Evolutionary conservation across 2,888 invertebrate species (phyloP).

Genomic region (Tenodera sinensis): DNA sequence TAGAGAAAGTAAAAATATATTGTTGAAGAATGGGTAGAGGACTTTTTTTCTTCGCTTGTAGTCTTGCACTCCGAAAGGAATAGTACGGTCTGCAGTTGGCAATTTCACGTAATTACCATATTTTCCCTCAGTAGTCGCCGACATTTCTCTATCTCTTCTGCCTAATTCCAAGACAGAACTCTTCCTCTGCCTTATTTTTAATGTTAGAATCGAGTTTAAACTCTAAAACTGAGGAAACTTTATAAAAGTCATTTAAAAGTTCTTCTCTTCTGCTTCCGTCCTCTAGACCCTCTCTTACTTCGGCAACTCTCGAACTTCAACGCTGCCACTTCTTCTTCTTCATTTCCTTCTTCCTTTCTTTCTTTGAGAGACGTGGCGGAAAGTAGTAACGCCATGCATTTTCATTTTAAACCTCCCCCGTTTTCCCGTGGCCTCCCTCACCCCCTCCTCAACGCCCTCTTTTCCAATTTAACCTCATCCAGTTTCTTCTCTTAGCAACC

Average conservation of each 20-base stretch:
- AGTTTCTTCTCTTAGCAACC: neutral
- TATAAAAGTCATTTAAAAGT: constrained; percentile 26
- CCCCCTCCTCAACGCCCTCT: constrained; percentile 2
- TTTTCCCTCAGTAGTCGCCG: neutral
- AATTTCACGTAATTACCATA: neutral
- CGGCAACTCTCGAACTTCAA: constrained; percentile 21
- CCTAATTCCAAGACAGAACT: constrained; percentile 3
- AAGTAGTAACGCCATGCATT: constrained; percentile 4
- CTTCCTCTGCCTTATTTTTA: constrained; percentile 18
- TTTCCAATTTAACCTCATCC: constrained; percentile 10
- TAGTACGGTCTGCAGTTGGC: neutral
- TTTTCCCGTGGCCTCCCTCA: neutral
- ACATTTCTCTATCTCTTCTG: neutral
- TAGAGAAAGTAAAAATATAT: too few relatives aligned
- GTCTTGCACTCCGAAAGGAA: too few relatives aligned
- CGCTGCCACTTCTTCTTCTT: constrained; percentile 25
- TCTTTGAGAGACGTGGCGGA: neutral
- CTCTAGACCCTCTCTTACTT: constrained; percentile 17
- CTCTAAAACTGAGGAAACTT: constrained; percentile 19
- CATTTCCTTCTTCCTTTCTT: constrained; percentile 18
- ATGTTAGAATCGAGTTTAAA: neutral
- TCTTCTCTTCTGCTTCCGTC: constrained; percentile 1
- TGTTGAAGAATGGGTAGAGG: too few relatives aligned
- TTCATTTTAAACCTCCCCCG: neutral
- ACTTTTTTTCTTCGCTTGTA: too few relatives aligned